Evolutionary conservation across 2,888 invertebrate genomes (phyloP).

Genomic region (Aproaerema taeniolella): DNA sequence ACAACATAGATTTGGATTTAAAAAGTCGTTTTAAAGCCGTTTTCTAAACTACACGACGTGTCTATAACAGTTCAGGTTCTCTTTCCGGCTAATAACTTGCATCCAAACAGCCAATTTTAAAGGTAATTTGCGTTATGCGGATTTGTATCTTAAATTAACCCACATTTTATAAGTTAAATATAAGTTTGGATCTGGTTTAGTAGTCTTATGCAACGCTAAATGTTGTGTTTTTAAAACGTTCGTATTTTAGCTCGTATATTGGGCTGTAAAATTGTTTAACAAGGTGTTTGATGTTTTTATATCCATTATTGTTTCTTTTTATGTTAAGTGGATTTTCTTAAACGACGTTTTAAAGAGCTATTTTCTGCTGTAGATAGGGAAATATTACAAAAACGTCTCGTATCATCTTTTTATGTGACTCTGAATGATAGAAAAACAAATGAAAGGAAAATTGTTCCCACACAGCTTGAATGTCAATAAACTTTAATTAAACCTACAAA

Average conservation of each 20-base stretch:
- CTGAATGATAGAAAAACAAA: too few relatives aligned
- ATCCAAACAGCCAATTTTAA: background rate
- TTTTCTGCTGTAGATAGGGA: too few relatives aligned
- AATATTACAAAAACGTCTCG: too few relatives aligned
- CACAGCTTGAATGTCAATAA: too few relatives aligned
- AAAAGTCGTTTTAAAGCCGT: background rate
- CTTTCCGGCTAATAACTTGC: background rate
- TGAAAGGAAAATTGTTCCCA: too few relatives aligned
- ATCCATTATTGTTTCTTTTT: too few relatives aligned
- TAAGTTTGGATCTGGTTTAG: background rate
- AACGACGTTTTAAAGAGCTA: too few relatives aligned
- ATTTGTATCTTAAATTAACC: constrained; percentile 4
- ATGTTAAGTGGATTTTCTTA: too few relatives aligned
- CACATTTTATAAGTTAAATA: background rate
- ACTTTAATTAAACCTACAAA: too few relatives aligned
- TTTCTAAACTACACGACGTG: background rate
- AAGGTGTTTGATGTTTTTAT: too few relatives aligned
- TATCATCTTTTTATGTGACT: too few relatives aligned
- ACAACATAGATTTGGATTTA: background rate
- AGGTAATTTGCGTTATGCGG: constrained; percentile 3
- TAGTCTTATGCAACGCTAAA: background rate
- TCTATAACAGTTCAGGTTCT: background rate
- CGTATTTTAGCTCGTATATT: background rate
- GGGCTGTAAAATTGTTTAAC: background rate
- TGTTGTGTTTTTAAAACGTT: background rate